Evolutionary conservation across 2,797 vertebrate genomes (phyloP), one percentile per base, ranked within the genome.

Genomic region (Myotis daubentonii): DNA sequence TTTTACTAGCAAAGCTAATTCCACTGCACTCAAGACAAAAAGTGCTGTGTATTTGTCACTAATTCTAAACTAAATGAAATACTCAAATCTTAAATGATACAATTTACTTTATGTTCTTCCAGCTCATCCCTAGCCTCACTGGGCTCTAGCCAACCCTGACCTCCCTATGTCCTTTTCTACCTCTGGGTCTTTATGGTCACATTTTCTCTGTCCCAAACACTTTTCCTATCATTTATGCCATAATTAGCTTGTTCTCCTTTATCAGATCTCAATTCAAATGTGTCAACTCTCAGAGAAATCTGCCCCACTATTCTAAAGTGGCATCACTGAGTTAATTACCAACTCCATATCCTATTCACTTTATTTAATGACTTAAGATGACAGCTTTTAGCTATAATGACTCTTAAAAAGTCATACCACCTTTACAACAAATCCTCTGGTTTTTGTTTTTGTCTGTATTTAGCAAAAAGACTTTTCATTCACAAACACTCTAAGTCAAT

Each of bases 1-100:
- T 92, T 95, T 83, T 79, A 81, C 93, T 9, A 30, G 82, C 19
- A 85, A 23, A 94, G 49, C 36, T 91, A 87, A 93, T 72, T 75
- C 68, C 51, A 75, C 23, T 85, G 68, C 22, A 90, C 47, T 85
- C 19, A 66, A 83, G 30, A 79, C 16, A 36, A 80, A 89, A 71
- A 87, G 88, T 6, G 30, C 15, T 9, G 20, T 55, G 22, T 1
- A n/a, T 76, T 71, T 96, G 41, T 93, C 19, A 65, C 65, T 87
- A 85, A 53, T 93, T 28, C 68, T 60, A 92, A 87, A 84, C 33
- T 82, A 89, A 94, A 96, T 55, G n/a, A 60, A 44, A 74, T 17
- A 25, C 28, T 92, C 76, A 66, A 81, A 87, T 82, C 47, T 95
- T 83, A 78, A 38, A 92, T 47, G 23, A 55, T n/a, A 60, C 25